Evolutionary conservation across 2,113 vertebrate genomes (phyloP).

Genomic region (Carassius carassius): DNA sequence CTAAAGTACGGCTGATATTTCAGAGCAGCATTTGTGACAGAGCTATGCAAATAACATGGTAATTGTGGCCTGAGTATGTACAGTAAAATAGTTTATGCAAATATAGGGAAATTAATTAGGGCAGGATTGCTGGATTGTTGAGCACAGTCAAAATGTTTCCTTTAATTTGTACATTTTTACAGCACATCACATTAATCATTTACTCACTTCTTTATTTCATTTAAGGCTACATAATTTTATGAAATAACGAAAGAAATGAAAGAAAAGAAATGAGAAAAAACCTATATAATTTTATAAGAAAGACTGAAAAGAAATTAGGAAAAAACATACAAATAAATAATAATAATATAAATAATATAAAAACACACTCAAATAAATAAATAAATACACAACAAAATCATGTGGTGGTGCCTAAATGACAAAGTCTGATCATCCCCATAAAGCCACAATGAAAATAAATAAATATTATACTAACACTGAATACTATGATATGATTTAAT

Average conservation of each 20-base stretch:
- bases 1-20: slow-evolving; percentile 22
- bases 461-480: slow-evolving; percentile 32
- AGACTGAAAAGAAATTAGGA: background rate
- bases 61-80: slow-evolving; percentile 20
- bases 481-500: background rate
- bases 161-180: background rate
- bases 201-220: background rate
- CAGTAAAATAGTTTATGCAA: slow-evolving; percentile 42
- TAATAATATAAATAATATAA: background rate
- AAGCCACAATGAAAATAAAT: slow-evolving; percentile 25
- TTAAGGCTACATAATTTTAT: background rate
- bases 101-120: slow-evolving; percentile 28
- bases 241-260: background rate
- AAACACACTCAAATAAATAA: background rate
- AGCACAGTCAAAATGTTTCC: slow-evolving; percentile 8
- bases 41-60: slow-evolving; percentile 36
- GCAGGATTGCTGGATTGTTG: background rate
- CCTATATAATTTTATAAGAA: background rate
- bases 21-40: slow-evolving; percentile 22
- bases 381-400: background rate
- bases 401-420: background rate
- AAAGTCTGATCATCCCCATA: background rate
- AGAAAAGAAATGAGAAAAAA: background rate
- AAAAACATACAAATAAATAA: background rate
- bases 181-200: background rate